Evolutionary conservation across 2,113 vertebrate genomes (phyloP), one percentile per base, ranked within the genome.

Genomic region (Datnioides undecimradiatus): DNA sequence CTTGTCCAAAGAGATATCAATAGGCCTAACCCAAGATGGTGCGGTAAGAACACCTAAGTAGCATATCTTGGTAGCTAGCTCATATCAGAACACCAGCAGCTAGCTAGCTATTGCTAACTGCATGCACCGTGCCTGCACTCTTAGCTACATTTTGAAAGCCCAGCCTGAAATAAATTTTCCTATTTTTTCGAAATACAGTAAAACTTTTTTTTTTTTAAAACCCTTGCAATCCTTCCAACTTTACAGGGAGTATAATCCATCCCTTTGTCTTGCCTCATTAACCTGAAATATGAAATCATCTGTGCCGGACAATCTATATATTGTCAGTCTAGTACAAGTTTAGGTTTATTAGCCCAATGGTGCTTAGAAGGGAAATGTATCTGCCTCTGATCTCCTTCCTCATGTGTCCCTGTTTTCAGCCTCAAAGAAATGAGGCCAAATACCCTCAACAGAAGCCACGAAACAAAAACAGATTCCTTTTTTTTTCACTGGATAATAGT

Each of bases 291-390:
- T 23, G 6, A 17, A 27, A 36, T 48, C 1, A 36, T 1, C 33
- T 67, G 8, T 38, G n/a, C 8, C 58, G 17, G 43, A 49, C 23
- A 41, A 52, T 67, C 14, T 34, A 69, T n/a, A 17, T n/a, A 33
- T 52, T 23, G n/a, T 67, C 14, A 57, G 43, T 8, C 17, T 5
- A 38, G 29, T 25, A 34, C 29, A 51, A 41, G 36, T 68, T 67
- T 60, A 1, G 27, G 38, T 69, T 54, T 75, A 81, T 74, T 36
- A 74, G 48, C 25, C 40, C 31, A 31, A 63, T 66, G 4, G 41
- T 21, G 34, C 1, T 3, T 38, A n/a, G 36, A 54, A 43, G 40
- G 38, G 52, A 34, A 33, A 23, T 55, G 40, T 45, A 55, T 45
- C 38, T 49, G 19, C 11, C 43, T 49, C 51, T 36, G 29, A 21